Conservation (phyloP, 2,113 vertebrate species). For the Centropus bengalensis region DNA sequence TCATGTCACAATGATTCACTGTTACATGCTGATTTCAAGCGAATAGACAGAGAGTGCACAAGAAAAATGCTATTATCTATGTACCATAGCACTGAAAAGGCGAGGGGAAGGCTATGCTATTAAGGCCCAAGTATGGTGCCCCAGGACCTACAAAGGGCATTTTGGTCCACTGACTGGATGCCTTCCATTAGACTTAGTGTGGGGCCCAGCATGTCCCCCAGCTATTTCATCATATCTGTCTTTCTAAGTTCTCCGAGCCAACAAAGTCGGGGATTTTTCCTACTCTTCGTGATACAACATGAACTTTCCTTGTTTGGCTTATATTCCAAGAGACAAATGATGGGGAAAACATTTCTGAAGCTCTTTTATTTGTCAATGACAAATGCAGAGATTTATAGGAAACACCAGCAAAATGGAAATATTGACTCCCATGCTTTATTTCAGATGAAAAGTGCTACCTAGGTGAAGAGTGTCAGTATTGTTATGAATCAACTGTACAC, state of each 20-base stretch:
- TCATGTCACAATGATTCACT: slow-evolving; percentile 51
- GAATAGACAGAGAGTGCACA: not conserved
- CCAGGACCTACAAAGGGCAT: not conserved
- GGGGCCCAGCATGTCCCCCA: slow-evolving; percentile 7
- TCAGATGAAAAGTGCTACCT: slow-evolving; percentile 41
- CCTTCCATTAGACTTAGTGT: not conserved
- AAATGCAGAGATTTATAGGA: slow-evolving; percentile 61
- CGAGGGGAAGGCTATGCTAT: not conserved
- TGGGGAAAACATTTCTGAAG: slow-evolving; percentile 67
- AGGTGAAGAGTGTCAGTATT: slow-evolving; percentile 51
- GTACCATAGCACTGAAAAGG: not conserved
- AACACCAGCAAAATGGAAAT: slow-evolving; percentile 63
- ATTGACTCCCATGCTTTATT: slow-evolving; percentile 27
- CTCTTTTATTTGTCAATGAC: slow-evolving; percentile 63
- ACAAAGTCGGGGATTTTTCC: not conserved
- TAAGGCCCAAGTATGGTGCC: not conserved
- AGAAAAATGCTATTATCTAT: not conserved
- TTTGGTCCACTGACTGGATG: not conserved
- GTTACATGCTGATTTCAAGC: not conserved
- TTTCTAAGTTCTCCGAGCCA: not conserved
- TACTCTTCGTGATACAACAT: slow-evolving; percentile 48
- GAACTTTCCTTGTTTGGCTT: slow-evolving; percentile 60
- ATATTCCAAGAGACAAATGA: slow-evolving; percentile 62
- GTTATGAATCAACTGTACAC: slow-evolving; percentile 49
- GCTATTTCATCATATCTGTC: slow-evolving; percentile 53